A percentile compares a stretch with the other conserved stretches of the same genome.
Conservation (phyloP, 2,797 vertebrate genomes). For the Acanthurus leucopareius region DNA sequence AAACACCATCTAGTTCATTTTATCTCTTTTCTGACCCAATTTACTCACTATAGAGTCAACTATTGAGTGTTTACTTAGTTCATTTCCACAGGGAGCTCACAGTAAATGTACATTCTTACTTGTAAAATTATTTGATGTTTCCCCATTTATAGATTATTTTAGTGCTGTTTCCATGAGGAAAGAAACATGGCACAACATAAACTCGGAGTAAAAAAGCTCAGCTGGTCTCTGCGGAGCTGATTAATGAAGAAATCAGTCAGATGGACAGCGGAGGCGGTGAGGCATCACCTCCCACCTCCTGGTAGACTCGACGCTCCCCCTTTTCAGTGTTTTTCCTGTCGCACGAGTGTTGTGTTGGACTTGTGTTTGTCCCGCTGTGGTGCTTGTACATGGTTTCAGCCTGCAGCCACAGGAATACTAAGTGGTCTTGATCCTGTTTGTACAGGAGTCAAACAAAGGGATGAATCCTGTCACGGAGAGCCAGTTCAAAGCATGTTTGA, state of each 20-base stretch:
- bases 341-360: slow-evolving; percentile 21
- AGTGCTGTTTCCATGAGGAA: background rate
- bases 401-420: background rate
- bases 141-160: background rate
- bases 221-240: background rate
- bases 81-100: too few species aligned
- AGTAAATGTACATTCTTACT: background rate
- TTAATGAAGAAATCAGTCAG: slow-evolving; percentile 1
- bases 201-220: slow-evolving; percentile 1
- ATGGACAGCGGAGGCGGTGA: background rate
- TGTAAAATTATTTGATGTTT: background rate
- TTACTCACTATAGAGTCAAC: background rate
- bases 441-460: slow-evolving; percentile 11
- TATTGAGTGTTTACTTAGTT: background rate
- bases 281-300: background rate
- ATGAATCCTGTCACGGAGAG: slow-evolving; percentile 1
- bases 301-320: slow-evolving; percentile 3
- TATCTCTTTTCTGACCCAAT: background rate
- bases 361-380: slow-evolving; percentile 3
- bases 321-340: slow-evolving; percentile 11
- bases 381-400: slow-evolving; percentile 15
- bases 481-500: background rate
- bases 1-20: background rate
- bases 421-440: background rate
- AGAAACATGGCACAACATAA: background rate